Base-by-base conservation (phyloP, 2,113 vertebrate species). In the Leptodactylus fuscus region DNA sequence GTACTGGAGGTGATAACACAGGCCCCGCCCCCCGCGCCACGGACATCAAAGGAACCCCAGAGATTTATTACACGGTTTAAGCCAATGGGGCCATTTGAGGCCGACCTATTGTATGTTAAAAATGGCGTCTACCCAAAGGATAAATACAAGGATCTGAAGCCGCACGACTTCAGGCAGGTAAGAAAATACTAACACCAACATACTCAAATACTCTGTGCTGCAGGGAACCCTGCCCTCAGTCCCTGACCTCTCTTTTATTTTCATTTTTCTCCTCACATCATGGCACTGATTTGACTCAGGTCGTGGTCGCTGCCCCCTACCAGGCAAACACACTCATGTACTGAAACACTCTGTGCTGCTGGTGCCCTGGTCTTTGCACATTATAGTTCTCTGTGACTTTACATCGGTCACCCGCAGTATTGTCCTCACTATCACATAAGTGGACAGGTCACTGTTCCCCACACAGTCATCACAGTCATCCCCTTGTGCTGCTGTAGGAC, bases 91-190 rank as follows among this genome's bases (percentile, higher is more conserved):
- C 87, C 87, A 69, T 86, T 89, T 11, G 69, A 92, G 77, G 85
- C 86, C 2, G 89, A 93, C 73, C 60, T 93, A 78, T 85, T 87
- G 74, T 94, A 93, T 81, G 88, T 94, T 6, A 91, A 89, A 90
- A 86, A 49, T 7, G 92, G 90, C 60, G 93, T 92, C 79, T 90
- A 87, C 65, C 87, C 87, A 0, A 46, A 49, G 32, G 88, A 27
- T 27, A 69, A 69, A 2, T 93, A 92, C 87, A 86, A 89, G 87
- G 88, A 94, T 85, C 90, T 89, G 0, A 94, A 93, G 87, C 92
- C 82, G n/a, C 88, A 91, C 9, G 32, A 94, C 88, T 94, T 94
- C 70, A 91, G 90, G 90, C 90, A 91, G 71, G 91, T 94, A 86
- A 81, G 48, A 0, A 16, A 16, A n/a, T 36, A 29, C 32, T 9